A percentile compares a stretch with the other conserved stretches of the same genome.
Evolutionary conservation across 2,888 invertebrate genomes (phyloP).

Genomic region (Ametastegia equiseti): DNA sequence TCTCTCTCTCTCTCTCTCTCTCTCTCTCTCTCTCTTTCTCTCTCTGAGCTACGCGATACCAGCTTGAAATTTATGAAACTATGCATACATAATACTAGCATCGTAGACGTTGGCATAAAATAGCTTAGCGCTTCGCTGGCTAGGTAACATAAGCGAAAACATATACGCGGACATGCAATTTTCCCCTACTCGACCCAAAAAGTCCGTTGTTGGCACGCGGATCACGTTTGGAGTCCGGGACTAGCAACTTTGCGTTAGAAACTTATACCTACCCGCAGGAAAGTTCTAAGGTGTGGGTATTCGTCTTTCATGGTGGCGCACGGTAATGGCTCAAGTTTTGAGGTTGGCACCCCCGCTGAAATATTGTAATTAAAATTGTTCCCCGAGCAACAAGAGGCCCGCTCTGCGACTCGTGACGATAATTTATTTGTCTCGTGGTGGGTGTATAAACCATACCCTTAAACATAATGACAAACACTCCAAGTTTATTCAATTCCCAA

Average conservation of each 20-base stretch:
- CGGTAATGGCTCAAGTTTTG: constrained; percentile 61
- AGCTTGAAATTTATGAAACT: constrained; percentile 65
- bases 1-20: too few relatives aligned
- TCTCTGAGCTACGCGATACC: constrained; percentile 34
- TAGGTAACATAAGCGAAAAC: constrained; percentile 53
- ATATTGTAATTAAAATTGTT: constrained; percentile 58
- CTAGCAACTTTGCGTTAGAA: constrained; percentile 35
- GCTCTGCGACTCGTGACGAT: constrained; percentile 49
- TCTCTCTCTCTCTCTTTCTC: constrained; percentile 22
- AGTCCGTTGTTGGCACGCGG: constrained; percentile 61
- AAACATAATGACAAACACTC: constrained; percentile 37
- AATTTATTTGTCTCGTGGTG: constrained; percentile 56
- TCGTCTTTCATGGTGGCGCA: constrained; percentile 43
- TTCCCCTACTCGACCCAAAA: constrained; percentile 55
- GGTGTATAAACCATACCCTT: constrained; percentile 10
- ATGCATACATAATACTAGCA: constrained; percentile 66
- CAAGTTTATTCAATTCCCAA: constrained; percentile 17
- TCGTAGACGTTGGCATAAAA: constrained; percentile 41
- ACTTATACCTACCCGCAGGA: constrained; percentile 25
- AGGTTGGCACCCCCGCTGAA: constrained; percentile 51
- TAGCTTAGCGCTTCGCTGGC: constrained; percentile 29
- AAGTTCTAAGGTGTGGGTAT: constrained; percentile 12
- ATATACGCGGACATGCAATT: constrained; percentile 63
- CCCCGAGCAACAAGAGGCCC: constrained; percentile 30
- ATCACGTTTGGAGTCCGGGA: constrained; percentile 59